phyloP scores from a whole-genome alignment of 2,113 vertebrate genomes.

The Cynopterus brachyotis region DNA sequence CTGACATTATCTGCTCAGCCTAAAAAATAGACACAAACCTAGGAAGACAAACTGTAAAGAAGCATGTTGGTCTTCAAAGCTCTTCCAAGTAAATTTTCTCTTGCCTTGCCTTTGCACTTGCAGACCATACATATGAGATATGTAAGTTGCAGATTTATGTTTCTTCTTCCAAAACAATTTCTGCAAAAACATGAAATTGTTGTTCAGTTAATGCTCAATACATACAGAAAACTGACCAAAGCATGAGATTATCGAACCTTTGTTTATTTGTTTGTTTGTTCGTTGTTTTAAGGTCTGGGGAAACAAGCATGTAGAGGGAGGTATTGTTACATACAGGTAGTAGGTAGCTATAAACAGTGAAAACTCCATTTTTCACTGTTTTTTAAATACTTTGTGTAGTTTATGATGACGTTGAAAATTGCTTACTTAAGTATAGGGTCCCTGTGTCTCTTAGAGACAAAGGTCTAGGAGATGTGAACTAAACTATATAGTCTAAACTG shows the following conservation, averaged over 20 bases:
- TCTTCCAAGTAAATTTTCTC: background rate
- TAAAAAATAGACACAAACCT: background rate
- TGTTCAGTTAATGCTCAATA: background rate
- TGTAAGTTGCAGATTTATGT: background rate
- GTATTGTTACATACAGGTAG: background rate
- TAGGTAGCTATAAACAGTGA: background rate
- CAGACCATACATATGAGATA: no score
- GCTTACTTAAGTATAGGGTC: background rate
- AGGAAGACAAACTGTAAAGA: background rate
- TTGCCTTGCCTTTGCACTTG: background rate
- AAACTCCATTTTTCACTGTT: background rate
- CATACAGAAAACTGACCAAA: background rate
- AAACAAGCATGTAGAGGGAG: background rate
- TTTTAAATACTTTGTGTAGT: background rate
- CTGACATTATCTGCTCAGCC: background rate
- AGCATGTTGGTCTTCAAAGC: background rate
- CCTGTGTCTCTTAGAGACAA: background rate
- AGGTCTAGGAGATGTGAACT: background rate
- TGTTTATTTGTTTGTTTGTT: no score
- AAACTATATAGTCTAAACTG: background rate
- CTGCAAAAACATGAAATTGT: background rate
- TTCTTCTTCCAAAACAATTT: slow-evolving; percentile 6
- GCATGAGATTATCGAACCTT: background rate
- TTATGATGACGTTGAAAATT: background rate
- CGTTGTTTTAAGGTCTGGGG: background rate